Evolutionary conservation across 2,888 invertebrate species (phyloP), one percentile per base, ranked within the genome.

Genomic region (Portevinia maculata): DNA sequence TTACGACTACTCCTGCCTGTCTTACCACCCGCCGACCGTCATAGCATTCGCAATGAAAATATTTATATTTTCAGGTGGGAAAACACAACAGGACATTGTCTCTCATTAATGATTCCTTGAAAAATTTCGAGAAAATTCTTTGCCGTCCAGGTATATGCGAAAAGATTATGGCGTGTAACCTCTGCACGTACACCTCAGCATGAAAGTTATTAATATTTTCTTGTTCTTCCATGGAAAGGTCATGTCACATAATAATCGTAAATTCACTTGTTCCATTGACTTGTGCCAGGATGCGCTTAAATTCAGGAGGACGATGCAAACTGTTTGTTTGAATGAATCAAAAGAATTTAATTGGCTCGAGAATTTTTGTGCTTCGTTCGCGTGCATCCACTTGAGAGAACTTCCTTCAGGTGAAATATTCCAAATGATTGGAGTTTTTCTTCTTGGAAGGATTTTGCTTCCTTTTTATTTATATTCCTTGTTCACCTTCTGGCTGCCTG

Each of bases 371-470:
- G 69, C 60, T 55, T 15, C 55, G 55, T 55, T 50, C 78, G 78
- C 70, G 81, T 81, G 76, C 76, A 76, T 76, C n/a, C 81, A 76
- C 65, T 48, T 57, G 78, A 78, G 78, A 83, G 62, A 71, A 53
- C 41, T 55, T 83, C 65, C 62, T 44, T 78, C 41, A 83, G 71
- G 65, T 59, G 71, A 78, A 76, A 83, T 52, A 60, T 65, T 65
- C 64, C 70, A 70, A 70, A 65, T 60, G 60, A 78, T 67, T 79
- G 71, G 59, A 71, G 55, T 71, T 70, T n/a, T 67, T 44, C 44
- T 60, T 48, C 8, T 30, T 24, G 19, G 15, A 65, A 74, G 13
- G 37, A 6, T 15, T 41, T 57, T 19, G 44, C 15, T 28, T 53
- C 8, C 15, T 46, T 19, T 41, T 24, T 48, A 5, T 52, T 39